Conservation (phyloP, 2,888 invertebrate genomes). For the Oithona nana region DNA sequence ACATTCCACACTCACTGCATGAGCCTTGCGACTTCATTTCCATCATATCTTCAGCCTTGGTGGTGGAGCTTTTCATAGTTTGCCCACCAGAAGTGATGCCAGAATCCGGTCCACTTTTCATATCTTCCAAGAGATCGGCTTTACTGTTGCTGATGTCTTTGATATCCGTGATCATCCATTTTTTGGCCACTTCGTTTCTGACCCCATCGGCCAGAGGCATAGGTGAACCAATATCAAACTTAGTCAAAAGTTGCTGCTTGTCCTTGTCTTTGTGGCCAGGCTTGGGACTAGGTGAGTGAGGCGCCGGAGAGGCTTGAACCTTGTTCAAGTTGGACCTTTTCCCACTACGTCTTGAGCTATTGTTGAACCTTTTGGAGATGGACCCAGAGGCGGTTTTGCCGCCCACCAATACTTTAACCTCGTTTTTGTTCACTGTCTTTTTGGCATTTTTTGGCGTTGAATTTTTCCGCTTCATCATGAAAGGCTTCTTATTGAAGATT, state of each 20-base stretch:
- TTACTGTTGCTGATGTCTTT: too few species aligned
- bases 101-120: background rate
- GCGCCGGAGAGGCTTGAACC: background rate
- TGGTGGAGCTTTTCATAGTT: background rate
- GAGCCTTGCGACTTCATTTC: background rate
- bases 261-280: too few species aligned
- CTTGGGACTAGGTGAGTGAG: background rate
- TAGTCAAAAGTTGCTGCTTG: background rate
- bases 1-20: slow-evolving; percentile 9
- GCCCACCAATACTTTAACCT: background rate
- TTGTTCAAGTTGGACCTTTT: background rate
- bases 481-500: background rate
- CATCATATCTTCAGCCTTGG: background rate
- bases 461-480: background rate
- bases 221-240: background rate
- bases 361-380: background rate
- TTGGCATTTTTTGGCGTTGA: background rate
- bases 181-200: background rate
- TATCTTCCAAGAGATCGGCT: background rate
- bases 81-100: background rate
- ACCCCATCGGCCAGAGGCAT: background rate
- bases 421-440: too few species aligned
- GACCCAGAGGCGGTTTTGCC: background rate
- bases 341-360: background rate
- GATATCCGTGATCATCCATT: background rate